phyloP scores from a whole-genome alignment of 1,140 invertebrate genomes.

The Xylocopa sonorina region DNA sequence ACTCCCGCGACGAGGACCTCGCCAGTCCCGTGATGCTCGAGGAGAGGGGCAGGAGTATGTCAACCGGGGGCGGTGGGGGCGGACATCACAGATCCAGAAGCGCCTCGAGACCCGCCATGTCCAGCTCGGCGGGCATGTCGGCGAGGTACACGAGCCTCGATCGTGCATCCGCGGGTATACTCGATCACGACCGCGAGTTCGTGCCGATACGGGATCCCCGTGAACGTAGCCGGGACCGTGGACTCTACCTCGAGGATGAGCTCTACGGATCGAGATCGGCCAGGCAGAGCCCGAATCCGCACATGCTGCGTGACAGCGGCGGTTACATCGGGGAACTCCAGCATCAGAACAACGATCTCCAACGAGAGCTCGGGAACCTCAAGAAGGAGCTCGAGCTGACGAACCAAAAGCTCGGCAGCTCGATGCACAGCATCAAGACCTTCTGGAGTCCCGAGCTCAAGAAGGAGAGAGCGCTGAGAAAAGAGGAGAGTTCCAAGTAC shows the following conservation, averaged over 20 bases:
- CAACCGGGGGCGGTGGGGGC: conserved; percentile 84
- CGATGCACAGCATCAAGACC: conserved; percentile 99
- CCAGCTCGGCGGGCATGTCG: conserved; percentile 82
- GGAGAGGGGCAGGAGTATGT: conserved; percentile 84
- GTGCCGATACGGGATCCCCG: conserved; percentile 89
- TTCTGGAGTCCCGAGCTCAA: conserved; percentile 99
- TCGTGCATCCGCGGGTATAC: conserved; percentile 84
- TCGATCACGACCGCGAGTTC: conserved; percentile 89
- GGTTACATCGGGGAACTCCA: conserved; percentile 95
- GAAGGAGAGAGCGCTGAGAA: conserved; percentile 96
- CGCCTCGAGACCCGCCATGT: conserved; percentile 83
- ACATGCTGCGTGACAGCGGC: conserved; percentile 79
- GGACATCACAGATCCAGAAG: conserved; percentile 85
- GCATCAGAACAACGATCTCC: conserved; percentile 96
- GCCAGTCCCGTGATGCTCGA: conserved; percentile 87
- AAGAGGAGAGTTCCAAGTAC: conserved; percentile 99
- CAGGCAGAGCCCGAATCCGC: conserved; percentile 88
- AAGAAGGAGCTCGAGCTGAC: conserved; percentile 98
- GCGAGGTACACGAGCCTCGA: conserved; percentile 90
- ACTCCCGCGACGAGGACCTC: conserved; percentile 88
- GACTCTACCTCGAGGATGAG: conserved; percentile 89
- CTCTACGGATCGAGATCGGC: conserved; percentile 87
- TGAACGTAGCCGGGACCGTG: conserved; percentile 84
- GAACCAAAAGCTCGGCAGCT: conserved; percentile 98
- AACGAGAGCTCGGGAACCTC: conserved; percentile 96